A percentile compares a stretch with the other conserved stretches of the same genome.
Conservation (phyloP, 1,140 invertebrate species). For the Hyles euphorbiae region DNA sequence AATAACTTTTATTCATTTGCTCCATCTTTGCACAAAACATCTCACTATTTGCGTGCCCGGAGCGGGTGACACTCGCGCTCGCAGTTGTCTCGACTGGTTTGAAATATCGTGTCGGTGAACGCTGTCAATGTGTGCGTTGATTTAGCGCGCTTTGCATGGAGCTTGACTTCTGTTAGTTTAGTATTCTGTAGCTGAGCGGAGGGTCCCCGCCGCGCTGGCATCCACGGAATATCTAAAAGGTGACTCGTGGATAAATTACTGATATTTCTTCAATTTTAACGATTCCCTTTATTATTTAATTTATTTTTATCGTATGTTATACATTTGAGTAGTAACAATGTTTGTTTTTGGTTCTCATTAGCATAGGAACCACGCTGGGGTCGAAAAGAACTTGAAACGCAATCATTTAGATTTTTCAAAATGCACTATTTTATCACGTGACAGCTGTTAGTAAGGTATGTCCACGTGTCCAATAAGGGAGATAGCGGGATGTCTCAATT, state of each 20-base stretch:
- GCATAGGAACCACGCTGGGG: conserved; percentile 61
- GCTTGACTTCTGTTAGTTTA: too few relatives aligned
- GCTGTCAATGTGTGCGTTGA: too few relatives aligned
- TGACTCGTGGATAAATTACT: conserved; percentile 72
- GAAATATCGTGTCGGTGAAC: too few relatives aligned
- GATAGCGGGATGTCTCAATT: conserved; percentile 72
- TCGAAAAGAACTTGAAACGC: conserved; percentile 31
- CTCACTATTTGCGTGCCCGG: too few relatives aligned
- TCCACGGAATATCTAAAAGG: conserved; percentile 70
- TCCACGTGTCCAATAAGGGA: conserved; percentile 54
- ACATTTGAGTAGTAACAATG: conserved; percentile 70
- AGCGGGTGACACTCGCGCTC: too few relatives aligned
- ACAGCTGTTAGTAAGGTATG: conserved; percentile 38
- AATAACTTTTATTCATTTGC: too few relatives aligned
- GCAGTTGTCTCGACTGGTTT: too few relatives aligned
- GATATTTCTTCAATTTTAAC: conserved; percentile 71
- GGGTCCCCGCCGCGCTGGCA: conserved; percentile 62
- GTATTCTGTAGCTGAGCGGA: conserved; percentile 54
- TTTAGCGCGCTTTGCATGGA: too few relatives aligned
- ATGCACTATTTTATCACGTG: conserved; percentile 45
- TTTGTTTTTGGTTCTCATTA: conserved; percentile 71
- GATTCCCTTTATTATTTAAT: conserved; percentile 73
- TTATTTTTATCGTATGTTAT: conserved; percentile 72
- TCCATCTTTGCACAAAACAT: too few relatives aligned
- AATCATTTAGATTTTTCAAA: conserved; percentile 55